These are phyloP conservation scores for Chironex yamaguchii DNA, from an alignment of 30 jellyfish, hydroid and myxozoan genomes.

Conservation along the genomic window DNA sequence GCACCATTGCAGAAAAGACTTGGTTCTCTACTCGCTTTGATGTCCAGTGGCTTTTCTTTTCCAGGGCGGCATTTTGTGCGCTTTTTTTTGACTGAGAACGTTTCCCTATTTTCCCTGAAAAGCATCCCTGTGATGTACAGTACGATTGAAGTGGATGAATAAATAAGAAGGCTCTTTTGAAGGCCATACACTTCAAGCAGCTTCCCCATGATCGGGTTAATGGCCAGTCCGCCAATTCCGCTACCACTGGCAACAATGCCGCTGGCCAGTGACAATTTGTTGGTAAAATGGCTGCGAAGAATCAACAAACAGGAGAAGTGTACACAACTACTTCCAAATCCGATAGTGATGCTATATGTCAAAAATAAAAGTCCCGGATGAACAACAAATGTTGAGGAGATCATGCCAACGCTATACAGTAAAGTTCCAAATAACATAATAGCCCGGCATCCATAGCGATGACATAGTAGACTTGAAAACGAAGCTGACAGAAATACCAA, in stretches of 20 bases:
- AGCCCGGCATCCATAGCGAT: too few relatives aligned
- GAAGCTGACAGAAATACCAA: too few relatives aligned
- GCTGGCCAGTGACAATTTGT: slow-evolving; percentile 1
- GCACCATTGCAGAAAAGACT: too few relatives aligned
- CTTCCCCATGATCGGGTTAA: slow-evolving; percentile 15
- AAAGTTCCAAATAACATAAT: too few relatives aligned
- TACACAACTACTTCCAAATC: slow-evolving; percentile 33
- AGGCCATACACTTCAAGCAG: slow-evolving; percentile 25
- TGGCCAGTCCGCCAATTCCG: slow-evolving; percentile 35
- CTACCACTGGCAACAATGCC: slow-evolving; percentile 60
- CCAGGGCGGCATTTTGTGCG: too few relatives aligned
- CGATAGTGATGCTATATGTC: slow-evolving; percentile 9
- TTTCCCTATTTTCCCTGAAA: too few relatives aligned
- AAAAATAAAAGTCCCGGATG: not conserved
- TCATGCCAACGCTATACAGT: too few relatives aligned
- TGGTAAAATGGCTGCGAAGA: slow-evolving; percentile 31
- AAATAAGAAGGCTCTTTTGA: slow-evolving; percentile 8
- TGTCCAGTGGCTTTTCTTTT: too few relatives aligned
- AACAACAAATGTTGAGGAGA: slow-evolving; percentile 19
- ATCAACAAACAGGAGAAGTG: slow-evolving; percentile 29
- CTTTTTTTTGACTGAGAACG: too few relatives aligned
- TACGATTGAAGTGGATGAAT: not conserved
- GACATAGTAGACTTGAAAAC: too few relatives aligned
- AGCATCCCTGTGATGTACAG: slow-evolving; percentile 45
- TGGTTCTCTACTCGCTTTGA: too few relatives aligned